These are phyloP conservation scores for Diadema setosum DNA, from an alignment of 35 echinoderm and acorn worm genomes.

Conservation along the genomic window DNA sequence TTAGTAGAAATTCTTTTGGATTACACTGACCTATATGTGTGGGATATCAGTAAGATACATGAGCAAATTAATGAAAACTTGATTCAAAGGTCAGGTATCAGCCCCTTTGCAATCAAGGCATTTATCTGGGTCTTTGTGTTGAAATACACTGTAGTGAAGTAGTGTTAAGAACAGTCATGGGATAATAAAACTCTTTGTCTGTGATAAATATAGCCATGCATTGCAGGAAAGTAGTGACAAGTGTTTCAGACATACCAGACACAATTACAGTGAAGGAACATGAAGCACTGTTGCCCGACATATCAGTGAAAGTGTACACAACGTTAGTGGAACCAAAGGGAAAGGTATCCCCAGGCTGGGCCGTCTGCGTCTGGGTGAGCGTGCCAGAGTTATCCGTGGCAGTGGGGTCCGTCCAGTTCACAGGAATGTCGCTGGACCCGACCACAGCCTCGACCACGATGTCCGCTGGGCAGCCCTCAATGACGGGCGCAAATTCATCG, in stretches of 20 bases:
- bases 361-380: background rate
- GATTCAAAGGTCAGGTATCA: too few relatives aligned
- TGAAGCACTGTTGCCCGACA: background rate
- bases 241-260: background rate
- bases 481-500: background rate
- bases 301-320: conserved; percentile 63
- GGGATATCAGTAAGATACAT: too few relatives aligned
- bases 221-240: too few relatives aligned
- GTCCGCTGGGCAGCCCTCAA: background rate
- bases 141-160: too few relatives aligned
- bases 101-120: too few relatives aligned
- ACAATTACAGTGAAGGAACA: background rate
- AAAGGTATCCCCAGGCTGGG: conserved; percentile 46
- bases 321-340: conserved; percentile 35
- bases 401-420: conserved; percentile 46
- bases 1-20: too few relatives aligned
- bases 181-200: too few relatives aligned
- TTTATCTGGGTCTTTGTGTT: too few relatives aligned
- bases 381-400: conserved; percentile 68
- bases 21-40: too few relatives aligned
- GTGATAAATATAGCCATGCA: too few relatives aligned
- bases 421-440: background rate
- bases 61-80: too few relatives aligned
- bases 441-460: background rate
- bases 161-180: too few relatives aligned